Percentiles rank a stretch among this genome's conserved stretches.
Evolutionary conservation across 1,140 invertebrate genomes (phyloP).

Genomic region (Magallana gigas): DNA sequence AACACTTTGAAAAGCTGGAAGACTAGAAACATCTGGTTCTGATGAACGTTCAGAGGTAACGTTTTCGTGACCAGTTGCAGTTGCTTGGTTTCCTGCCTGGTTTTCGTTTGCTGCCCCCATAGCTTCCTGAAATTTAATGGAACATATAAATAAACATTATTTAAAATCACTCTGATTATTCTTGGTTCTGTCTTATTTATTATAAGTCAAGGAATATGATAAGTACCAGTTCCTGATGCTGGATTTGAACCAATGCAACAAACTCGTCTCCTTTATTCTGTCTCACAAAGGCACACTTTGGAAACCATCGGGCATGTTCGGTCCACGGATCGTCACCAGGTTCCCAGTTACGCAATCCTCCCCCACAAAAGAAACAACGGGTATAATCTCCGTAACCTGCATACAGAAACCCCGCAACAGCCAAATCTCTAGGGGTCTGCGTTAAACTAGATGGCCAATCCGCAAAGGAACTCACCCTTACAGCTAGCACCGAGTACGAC

Average conservation of each 20-base stretch:
- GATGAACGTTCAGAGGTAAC: not conserved
- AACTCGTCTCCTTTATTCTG: slow-evolving; percentile 85
- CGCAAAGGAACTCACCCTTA: slow-evolving; percentile 85
- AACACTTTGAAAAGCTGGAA: slow-evolving; percentile 11
- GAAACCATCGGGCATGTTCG: slow-evolving; percentile 83
- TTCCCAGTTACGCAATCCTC: slow-evolving; percentile 87
- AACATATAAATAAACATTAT: not conserved
- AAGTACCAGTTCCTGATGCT: not conserved
- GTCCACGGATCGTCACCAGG: slow-evolving; percentile 86
- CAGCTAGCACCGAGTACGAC: slow-evolving; percentile 81
- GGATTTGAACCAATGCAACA: slow-evolving; percentile 40
- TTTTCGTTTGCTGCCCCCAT: not conserved
- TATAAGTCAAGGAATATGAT: not conserved
- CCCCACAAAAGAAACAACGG: slow-evolving; percentile 89
- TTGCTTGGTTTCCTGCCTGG: not conserved
- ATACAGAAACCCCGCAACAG: slow-evolving; percentile 94
- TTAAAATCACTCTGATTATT: not conserved
- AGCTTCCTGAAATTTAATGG: not conserved
- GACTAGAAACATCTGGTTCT: not conserved
- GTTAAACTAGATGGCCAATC: slow-evolving; percentile 76
- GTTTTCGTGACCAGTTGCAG: not conserved
- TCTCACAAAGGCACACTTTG: slow-evolving; percentile 87
- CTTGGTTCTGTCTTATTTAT: not conserved
- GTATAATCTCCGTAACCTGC: slow-evolving; percentile 81
- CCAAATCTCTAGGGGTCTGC: slow-evolving; percentile 88